A percentile compares a stretch with the other conserved stretches of the same genome.
phyloP scores from a whole-genome alignment of 1,140 invertebrate genomes.

The Rhagoletis zephyria region DNA sequence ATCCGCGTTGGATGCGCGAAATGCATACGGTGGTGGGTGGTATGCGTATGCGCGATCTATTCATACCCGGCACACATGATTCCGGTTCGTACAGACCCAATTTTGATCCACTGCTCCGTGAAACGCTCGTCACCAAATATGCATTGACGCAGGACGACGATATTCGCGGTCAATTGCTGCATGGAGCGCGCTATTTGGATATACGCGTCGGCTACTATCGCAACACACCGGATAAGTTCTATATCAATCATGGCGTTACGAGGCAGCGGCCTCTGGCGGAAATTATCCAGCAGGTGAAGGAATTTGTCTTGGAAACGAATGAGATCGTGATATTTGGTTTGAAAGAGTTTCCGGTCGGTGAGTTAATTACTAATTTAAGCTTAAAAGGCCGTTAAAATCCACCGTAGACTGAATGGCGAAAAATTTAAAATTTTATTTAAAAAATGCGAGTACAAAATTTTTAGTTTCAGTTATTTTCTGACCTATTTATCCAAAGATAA shows the following conservation, averaged over 20 bases:
- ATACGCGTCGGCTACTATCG: slow-evolving; percentile 77
- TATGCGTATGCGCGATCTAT: slow-evolving; percentile 74
- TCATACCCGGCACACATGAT: slow-evolving; percentile 80
- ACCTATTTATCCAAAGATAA: too few relatives aligned
- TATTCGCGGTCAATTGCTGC: slow-evolving; percentile 76
- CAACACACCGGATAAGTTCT: slow-evolving; percentile 73
- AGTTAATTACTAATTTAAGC: slow-evolving; percentile 55
- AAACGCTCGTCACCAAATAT: slow-evolving; percentile 74
- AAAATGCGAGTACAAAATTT: too few relatives aligned
- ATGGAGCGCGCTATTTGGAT: slow-evolving; percentile 78
- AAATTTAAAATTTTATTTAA: too few relatives aligned
- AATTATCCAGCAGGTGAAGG: slow-evolving; percentile 75
- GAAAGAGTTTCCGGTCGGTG: slow-evolving; percentile 78
- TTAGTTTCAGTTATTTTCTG: too few relatives aligned
- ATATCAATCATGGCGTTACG: slow-evolving; percentile 76
- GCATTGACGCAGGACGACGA: slow-evolving; percentile 77
- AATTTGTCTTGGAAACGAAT: slow-evolving; percentile 77
- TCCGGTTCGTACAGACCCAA: slow-evolving; percentile 77
- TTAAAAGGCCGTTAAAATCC: too few relatives aligned
- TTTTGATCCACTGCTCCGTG: slow-evolving; percentile 65
- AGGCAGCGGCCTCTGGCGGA: slow-evolving; percentile 74
- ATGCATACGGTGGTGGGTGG: slow-evolving; percentile 70
- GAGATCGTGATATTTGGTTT: slow-evolving; percentile 80
- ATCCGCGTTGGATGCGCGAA: slow-evolving; percentile 79
- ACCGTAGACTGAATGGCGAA: too few relatives aligned